Conservation (phyloP, 2,888 invertebrate species). For the Heliconius erato region DNA sequence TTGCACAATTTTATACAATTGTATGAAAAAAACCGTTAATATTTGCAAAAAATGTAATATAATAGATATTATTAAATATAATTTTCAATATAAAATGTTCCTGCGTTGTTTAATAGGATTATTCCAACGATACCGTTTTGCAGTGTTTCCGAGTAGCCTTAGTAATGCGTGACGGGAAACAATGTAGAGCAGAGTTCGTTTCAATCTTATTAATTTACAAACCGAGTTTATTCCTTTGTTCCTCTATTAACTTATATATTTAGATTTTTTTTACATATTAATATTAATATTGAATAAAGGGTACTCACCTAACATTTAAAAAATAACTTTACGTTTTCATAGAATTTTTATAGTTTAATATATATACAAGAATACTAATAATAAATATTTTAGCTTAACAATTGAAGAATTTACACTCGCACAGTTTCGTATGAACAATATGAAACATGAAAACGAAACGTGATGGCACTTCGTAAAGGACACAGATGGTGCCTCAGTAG, state of each 20-base stretch:
- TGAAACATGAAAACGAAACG: background rate
- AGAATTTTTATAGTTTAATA: background rate
- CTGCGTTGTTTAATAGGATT: slow-evolving; percentile 6
- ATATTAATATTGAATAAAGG: background rate
- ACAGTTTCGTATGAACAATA: background rate
- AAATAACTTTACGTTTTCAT: too few species aligned
- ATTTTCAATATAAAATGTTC: slow-evolving; percentile 3
- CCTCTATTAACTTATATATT: background rate
- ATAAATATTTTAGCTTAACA: too few species aligned
- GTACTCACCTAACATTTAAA: too few species aligned
- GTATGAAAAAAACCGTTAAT: too few species aligned
- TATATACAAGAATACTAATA: background rate
- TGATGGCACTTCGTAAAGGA: background rate
- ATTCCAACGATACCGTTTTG: slow-evolving; percentile 27
- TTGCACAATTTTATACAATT: too few species aligned
- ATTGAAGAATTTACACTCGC: too few species aligned
- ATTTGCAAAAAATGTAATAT: too few species aligned
- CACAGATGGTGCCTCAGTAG: background rate
- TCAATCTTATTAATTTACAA: slow-evolving; percentile 22
- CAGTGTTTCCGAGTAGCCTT: slow-evolving; percentile 34
- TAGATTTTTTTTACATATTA: background rate
- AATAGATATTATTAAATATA: background rate
- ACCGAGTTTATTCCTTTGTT: background rate
- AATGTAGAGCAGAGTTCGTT: slow-evolving; percentile 34
- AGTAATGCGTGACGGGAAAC: slow-evolving; percentile 32